Evolutionary conservation across 2,113 vertebrate genomes (phyloP).

Genomic region (Drymodes brunneopygia): DNA sequence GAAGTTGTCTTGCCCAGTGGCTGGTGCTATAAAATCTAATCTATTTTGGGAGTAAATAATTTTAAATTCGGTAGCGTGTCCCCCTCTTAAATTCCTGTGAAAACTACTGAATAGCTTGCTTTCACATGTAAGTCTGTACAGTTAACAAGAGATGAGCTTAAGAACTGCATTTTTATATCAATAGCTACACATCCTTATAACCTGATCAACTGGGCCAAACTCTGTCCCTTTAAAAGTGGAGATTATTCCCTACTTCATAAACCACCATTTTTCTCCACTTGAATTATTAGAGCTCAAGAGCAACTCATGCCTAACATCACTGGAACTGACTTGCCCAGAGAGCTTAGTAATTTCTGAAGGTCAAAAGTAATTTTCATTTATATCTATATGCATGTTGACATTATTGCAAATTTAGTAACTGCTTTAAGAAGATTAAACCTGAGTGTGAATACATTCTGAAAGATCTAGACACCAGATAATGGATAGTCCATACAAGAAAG

Average conservation of each 20-base stretch:
- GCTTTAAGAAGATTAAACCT: neutral
- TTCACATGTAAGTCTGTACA: neutral
- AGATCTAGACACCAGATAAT: neutral
- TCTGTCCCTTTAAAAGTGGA: neutral
- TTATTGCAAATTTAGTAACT: neutral
- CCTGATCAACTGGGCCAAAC: neutral
- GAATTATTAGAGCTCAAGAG: neutral
- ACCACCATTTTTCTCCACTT: neutral
- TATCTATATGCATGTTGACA: neutral
- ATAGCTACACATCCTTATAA: neutral
- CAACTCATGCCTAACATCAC: neutral
- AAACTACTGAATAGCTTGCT: neutral
- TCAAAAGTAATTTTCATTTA: neutral
- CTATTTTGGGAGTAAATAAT: neutral
- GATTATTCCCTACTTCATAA: neutral
- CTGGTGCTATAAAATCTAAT: neutral
- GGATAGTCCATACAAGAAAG: neutral
- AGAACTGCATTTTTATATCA: neutral
- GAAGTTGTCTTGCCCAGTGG: neutral
- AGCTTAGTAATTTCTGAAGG: conserved; percentile 14
- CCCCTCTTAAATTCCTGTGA: neutral
- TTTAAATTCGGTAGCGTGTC: neutral
- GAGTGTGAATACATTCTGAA: neutral
- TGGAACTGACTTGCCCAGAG: neutral
- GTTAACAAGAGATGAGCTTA: neutral